Evolutionary conservation across 2,888 invertebrate genomes (phyloP).

Genomic region (Lithodes maja): DNA sequence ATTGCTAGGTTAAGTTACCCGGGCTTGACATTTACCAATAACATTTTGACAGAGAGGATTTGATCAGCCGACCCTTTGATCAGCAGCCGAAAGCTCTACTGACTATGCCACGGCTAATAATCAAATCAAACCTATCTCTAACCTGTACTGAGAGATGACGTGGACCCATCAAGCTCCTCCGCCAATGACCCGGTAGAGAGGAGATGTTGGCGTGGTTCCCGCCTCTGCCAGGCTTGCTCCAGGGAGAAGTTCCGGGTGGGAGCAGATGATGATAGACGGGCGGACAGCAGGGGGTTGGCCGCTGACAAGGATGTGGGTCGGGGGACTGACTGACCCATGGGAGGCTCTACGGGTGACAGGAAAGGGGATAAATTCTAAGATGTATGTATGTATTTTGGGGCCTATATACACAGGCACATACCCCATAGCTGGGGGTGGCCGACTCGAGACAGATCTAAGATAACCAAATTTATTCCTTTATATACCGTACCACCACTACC

Average conservation of each 20-base stretch:
- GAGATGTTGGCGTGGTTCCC: slow-evolving; percentile 82
- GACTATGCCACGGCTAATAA: too few species aligned
- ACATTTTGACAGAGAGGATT: too few species aligned
- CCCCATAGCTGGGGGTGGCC: too few species aligned
- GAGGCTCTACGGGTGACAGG: slow-evolving; percentile 56
- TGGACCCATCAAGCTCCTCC: slow-evolving; percentile 71
- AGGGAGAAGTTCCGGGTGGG: slow-evolving; percentile 80
- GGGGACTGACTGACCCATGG: slow-evolving; percentile 66
- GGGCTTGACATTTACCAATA: too few species aligned
- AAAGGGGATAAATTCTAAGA: slow-evolving; percentile 22
- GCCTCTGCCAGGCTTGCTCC: slow-evolving; percentile 89
- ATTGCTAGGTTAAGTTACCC: too few species aligned
- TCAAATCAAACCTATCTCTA: not conserved
- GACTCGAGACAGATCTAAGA: too few species aligned
- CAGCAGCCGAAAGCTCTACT: too few species aligned
- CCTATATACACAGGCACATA: too few species aligned
- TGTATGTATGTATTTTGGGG: too few species aligned
- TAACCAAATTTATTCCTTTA: too few species aligned
- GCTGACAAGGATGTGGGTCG: slow-evolving; percentile 67
- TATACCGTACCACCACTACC: too few species aligned
- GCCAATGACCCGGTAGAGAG: slow-evolving; percentile 68
- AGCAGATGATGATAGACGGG: slow-evolving; percentile 89
- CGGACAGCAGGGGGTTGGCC: slow-evolving; percentile 74
- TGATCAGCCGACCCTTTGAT: too few species aligned
- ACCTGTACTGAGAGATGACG: slow-evolving; percentile 71